A percentile compares a stretch with the other conserved stretches of the same genome.
These are phyloP conservation scores for Sympetrum striolatum DNA, from an alignment of 2,888 invertebrate species.

Conservation along the genomic window DNA sequence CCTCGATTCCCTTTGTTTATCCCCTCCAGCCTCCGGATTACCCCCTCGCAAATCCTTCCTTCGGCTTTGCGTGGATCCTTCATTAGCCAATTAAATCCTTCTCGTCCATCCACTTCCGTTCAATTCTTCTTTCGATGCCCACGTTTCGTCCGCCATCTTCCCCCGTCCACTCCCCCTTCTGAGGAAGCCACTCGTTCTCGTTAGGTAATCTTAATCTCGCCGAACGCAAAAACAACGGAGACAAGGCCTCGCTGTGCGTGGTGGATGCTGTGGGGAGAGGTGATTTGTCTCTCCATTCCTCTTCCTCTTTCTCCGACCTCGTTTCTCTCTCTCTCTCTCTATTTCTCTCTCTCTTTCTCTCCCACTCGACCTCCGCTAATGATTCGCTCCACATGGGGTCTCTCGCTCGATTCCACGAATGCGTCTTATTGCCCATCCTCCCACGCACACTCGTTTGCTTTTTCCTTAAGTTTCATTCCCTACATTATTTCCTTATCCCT, in stretches of 20 bases:
- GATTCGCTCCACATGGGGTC: neutral
- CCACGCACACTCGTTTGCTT: neutral
- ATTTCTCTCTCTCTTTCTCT: neutral
- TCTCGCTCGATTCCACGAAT: neutral
- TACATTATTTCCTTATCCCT: neutral
- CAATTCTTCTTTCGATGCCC: neutral
- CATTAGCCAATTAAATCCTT: neutral
- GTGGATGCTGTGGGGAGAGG: neutral
- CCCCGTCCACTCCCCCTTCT: neutral
- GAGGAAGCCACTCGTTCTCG: constrained; percentile 7
- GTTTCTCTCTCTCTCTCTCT: neutral
- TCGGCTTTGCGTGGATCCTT: neutral
- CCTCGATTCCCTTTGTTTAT: no score
- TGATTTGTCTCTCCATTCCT: neutral
- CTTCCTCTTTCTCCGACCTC: neutral
- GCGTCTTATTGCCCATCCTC: neutral
- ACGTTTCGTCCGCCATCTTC: neutral
- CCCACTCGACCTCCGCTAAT: neutral
- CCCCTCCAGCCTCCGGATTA: neutral
- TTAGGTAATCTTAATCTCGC: constrained; percentile 37
- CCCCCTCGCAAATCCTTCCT: neutral
- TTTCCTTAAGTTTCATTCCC: neutral
- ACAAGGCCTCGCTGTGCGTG: neutral
- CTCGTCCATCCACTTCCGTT: neutral
- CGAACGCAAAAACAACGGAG: constrained; percentile 31